Base-by-base conservation (phyloP, 35 echinoderm and acorn worm genomes). In the Apostichopus californicus region DNA sequence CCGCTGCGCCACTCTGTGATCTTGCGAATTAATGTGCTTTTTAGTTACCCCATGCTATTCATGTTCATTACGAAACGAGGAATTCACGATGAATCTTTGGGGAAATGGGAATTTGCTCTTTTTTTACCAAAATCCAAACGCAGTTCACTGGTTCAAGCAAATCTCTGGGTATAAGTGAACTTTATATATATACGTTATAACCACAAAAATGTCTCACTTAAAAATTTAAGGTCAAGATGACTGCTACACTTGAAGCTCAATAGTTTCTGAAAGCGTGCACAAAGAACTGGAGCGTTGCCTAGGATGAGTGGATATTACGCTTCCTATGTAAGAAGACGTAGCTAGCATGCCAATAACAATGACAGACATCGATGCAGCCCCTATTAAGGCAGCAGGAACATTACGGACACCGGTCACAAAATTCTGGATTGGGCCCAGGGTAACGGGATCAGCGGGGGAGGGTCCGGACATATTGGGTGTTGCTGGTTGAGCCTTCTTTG, bases 371-470 rank as follows among this genome's bases (percentile, higher is more conserved):
- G 80, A 53, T 46, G 55, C 80, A 56, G 17, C 12, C 2, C 52
- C 80, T 6, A 83, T 18, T 54, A 83, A 10, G 17, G 80, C 55
- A 17, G 55, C 6, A 9, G 80, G 80, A 14, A 83, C 17, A 55
- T 55, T 83, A 8, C 52, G 13, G 5, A 17, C 34, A 18, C 55
- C 18, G 17, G 9, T n/a, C 9, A 54, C 55, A 20, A 55, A 83
- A 83, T 83, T 56, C 52, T 56, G 46, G 5, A 83, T 20, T 53
- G 80, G 80, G 46, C 80, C 80, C 15, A 83, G n/a, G 5, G 80
- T 83, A 17, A 83, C 53, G 17, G 80, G 80, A 15, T 83, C 52
- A 18, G 4, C 18, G 11, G 12, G 80, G 1, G 52, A 10, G n/a
- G 80, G 34, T 83, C 25, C 17, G 5, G 15, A 83, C 11, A 56